Base-by-base conservation (phyloP, 2,113 vertebrate species). In the Stictonetta naevosa region DNA sequence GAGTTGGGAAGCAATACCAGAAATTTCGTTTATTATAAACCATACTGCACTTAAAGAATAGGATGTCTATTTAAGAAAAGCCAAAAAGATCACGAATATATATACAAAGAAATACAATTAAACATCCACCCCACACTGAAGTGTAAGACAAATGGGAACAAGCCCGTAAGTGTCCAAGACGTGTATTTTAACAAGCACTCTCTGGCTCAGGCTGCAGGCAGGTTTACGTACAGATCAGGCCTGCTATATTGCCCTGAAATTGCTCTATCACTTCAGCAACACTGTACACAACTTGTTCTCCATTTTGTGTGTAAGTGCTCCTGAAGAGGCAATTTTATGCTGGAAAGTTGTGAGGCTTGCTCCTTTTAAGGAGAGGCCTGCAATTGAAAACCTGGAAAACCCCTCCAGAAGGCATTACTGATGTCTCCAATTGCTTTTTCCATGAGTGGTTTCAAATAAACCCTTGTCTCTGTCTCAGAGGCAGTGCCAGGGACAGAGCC, bases 381-480 rank as follows among this genome's bases (percentile, higher is more conserved):
- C 13, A 44, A 15, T 22, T 8, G 56, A 50, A 42, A 50, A 66
- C 66, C 14, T 11, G 50, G 18, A 58, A 46, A 64, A 59, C 6
- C 15, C 52, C 10, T 18, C 28, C 31, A 11, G 1, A 63, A 56
- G 1, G 63, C 13, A 3, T 6, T 1, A 4, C 10, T 1, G 10
- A 16, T 6, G 76, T 26, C 48, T 86, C 62, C 7, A 28, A 31
- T 16, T 13, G 26, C 28, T 28, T 46, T 34, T 55, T 55, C 46
- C 71, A 34, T 4, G 8, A n/a, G 17, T 7, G 15, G 42, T 40
- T 73, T 72, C 66, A 34, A 36, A 14, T 3, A 34, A 15, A 44
- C 8, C 73, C 31, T 44, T 4, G 33, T 48, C 13, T n/a, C 25
- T 7, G n/a, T 5, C n/a, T 26, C 4, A 6, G 38, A 69, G 46